These are phyloP conservation scores for Macquaria australasica DNA, from an alignment of 2,113 vertebrate species.

Conservation along the genomic window DNA sequence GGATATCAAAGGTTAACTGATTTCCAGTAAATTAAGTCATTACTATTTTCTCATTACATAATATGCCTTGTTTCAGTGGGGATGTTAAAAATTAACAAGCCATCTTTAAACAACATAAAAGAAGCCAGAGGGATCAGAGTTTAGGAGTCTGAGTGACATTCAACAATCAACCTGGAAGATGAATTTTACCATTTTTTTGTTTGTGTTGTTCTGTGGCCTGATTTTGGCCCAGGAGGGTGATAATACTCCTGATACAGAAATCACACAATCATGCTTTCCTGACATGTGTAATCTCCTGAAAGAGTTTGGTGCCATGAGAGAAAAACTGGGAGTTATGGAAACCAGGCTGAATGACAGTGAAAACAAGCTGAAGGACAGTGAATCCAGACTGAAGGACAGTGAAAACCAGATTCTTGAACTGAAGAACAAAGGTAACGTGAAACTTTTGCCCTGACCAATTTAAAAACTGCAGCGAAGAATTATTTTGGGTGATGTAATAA, in stretches of 20 bases:
- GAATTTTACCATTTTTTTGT: neutral
- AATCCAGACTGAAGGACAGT: neutral
- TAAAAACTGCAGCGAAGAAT: neutral
- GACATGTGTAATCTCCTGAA: neutral
- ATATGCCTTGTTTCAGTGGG: no score
- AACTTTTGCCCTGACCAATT: neutral
- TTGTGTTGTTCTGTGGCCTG: neutral
- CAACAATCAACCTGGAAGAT: neutral
- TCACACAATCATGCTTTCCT: neutral
- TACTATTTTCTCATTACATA: no score
- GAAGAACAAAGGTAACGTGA: neutral
- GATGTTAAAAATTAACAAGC: constrained; percentile 1
- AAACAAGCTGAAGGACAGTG: neutral
- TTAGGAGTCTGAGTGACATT: fast-evolving
- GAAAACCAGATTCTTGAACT: constrained; percentile 11
- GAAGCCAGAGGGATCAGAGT: neutral
- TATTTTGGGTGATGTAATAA: neutral
- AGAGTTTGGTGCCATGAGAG: neutral
- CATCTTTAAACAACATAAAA: neutral
- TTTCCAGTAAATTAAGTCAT: no score
- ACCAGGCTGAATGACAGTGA: neutral
- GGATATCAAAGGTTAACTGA: no score
- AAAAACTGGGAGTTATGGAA: neutral
- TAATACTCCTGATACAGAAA: no score
- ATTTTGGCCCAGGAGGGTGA: neutral